These are phyloP conservation scores for Theretra japonica DNA, from an alignment of 2,888 invertebrate genomes.

Conservation along the genomic window DNA sequence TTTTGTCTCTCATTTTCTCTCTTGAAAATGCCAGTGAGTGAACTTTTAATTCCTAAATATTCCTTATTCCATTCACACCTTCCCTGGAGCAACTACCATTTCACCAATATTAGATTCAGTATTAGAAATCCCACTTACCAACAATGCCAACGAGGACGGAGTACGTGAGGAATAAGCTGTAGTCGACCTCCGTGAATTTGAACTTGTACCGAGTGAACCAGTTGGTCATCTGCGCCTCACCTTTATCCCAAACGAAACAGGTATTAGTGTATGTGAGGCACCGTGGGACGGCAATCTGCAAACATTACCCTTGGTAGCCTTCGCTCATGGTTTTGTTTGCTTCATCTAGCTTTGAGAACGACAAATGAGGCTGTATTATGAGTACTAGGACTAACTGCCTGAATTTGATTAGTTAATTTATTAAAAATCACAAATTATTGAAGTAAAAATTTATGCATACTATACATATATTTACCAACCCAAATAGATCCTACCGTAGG, in stretches of 20 bases:
- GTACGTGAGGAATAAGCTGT: slow-evolving; percentile 83
- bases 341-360: slow-evolving; percentile 9
- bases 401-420: no score
- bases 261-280: slow-evolving; percentile 64
- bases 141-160: slow-evolving; percentile 83
- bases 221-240: slow-evolving; percentile 85
- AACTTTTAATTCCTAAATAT: no score
- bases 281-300: slow-evolving; percentile 62
- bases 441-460: no score
- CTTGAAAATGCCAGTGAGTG: no score
- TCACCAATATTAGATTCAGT: not conserved
- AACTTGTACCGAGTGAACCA: slow-evolving; percentile 84
- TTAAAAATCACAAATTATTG: no score
- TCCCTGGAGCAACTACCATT: no score
- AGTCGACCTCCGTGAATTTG: slow-evolving; percentile 85
- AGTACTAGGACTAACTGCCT: no score
- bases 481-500: no score
- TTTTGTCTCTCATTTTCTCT: no score
- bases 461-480: no score
- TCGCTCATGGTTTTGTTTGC: slow-evolving; percentile 42
- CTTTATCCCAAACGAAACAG: slow-evolving; percentile 78
- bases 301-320: slow-evolving; percentile 62
- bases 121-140: slow-evolving; percentile 74
- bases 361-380: no score
- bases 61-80: no score